Evolutionary conservation across 53 echinoderm and acorn worm genomes (phyloP).

Genomic region (Actinopyga echinites): DNA sequence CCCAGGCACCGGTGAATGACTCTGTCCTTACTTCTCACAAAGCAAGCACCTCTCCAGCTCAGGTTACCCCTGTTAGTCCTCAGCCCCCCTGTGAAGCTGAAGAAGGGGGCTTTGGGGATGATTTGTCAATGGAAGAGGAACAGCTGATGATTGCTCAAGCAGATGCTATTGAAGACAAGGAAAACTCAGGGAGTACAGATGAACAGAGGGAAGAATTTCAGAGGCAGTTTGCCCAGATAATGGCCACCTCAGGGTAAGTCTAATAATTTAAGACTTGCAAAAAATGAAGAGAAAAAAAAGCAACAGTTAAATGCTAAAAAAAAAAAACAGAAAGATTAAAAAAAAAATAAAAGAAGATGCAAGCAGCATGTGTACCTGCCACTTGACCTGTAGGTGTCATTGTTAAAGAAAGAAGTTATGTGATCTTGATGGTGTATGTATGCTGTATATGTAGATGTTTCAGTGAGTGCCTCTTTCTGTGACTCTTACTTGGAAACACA

Average conservation of each 20-base stretch:
- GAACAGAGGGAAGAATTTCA: conserved; percentile 85
- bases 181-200: conserved; percentile 1
- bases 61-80: background rate
- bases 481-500: no score
- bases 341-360: no score
- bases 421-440: no score
- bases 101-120: background rate
- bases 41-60: background rate
- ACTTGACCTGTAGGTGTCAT: no score
- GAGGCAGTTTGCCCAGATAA: conserved; percentile 87
- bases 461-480: no score
- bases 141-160: conserved; percentile 71
- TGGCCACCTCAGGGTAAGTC: conserved; percentile 85
- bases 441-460: no score
- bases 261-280: no score
- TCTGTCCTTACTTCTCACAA: background rate
- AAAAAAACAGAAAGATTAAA: no score
- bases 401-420: no score
- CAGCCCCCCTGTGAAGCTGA: background rate
- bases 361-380: no score
- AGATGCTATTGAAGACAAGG: conserved; percentile 39
- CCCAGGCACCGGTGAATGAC: background rate
- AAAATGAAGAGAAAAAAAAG: no score
- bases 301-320: no score
- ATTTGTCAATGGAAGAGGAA: conserved; percentile 66